Evolutionary conservation across 2,888 invertebrate species (phyloP), one percentile per base, ranked within the genome.

Genomic region (Hymenopus coronatus): DNA sequence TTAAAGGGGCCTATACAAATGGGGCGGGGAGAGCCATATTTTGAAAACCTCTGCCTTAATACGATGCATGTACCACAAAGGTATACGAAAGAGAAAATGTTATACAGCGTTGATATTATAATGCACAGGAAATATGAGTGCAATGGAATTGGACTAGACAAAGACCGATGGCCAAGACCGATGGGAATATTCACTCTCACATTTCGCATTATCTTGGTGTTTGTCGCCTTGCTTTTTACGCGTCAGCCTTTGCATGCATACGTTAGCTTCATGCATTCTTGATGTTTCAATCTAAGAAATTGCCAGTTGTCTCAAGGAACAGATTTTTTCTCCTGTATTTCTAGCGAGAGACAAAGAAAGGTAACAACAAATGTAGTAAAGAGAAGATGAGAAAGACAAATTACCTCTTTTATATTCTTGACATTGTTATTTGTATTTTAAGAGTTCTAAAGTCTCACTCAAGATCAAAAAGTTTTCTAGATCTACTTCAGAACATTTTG

Each of bases 211-310:
- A 70, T 70, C 54, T 70, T 25, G 54, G 54, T 70, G 54, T 70
- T 70, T 70, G 25, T 70, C 54, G 20, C 85, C 54, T 28, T 33
- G 85, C 40, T 15, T 85, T 54, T 46, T 54, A 54, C 54, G 54
- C 40, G 85, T 27, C 85, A 85, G 28, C 85, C 85, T 54, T 70
- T 70, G 54, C 54, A 70, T 70, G 54, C 54, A 70, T 70, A 70
- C 40, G 54, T 70, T 70, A 70, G 20, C 54, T 46, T 90, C 90
- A 90, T 90, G 88, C 90, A 90, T 90, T 83, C 90, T 90, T 90
- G 88, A 90, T 90, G 88, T 89, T 90, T 89, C 90, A 90, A 90
- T 90, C 90, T 90, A 90, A 89, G 88, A 88, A 89, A 90, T 90
- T 90, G 90, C 90, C 83, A 83, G 87, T 85, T 85, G 40, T 81